Conservation (phyloP, 2,113 vertebrate species). For the Ranitomeya variabilis region DNA sequence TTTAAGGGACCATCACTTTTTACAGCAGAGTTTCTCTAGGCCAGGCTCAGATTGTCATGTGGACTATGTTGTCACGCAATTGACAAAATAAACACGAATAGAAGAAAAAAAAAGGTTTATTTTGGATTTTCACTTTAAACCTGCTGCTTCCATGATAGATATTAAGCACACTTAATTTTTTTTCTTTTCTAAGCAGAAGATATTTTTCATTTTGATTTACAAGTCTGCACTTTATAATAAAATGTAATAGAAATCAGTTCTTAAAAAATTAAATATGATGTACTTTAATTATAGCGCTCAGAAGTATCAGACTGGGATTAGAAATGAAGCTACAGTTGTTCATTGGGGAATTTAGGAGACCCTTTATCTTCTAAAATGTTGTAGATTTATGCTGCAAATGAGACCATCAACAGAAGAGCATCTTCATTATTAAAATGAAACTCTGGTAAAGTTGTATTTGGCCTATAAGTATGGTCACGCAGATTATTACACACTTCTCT, state of each 20-base stretch:
- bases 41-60: too few relatives aligned
- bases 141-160: neutral
- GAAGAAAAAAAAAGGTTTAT: neutral
- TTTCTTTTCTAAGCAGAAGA: neutral
- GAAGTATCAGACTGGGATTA: neutral
- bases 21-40: too few relatives aligned
- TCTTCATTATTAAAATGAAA: neutral
- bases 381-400: neutral
- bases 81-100: neutral
- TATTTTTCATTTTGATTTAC: slow-evolving; percentile 15
- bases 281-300: neutral
- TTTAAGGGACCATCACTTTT: too few relatives aligned
- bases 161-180: neutral
- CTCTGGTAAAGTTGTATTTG: too few relatives aligned
- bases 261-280: slow-evolving; percentile 2
- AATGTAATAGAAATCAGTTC: slow-evolving; percentile 1
- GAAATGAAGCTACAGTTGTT: neutral
- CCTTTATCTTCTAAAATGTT: neutral
- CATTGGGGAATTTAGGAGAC: neutral
- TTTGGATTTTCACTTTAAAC: neutral
- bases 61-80: neutral
- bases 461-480: too few relatives aligned
- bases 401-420: neutral
- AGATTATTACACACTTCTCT: too few relatives aligned
- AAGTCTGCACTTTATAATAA: slow-evolving; percentile 2